These are phyloP conservation scores for Conomelus anceps DNA, from an alignment of 2,888 invertebrate species.

Conservation along the genomic window DNA sequence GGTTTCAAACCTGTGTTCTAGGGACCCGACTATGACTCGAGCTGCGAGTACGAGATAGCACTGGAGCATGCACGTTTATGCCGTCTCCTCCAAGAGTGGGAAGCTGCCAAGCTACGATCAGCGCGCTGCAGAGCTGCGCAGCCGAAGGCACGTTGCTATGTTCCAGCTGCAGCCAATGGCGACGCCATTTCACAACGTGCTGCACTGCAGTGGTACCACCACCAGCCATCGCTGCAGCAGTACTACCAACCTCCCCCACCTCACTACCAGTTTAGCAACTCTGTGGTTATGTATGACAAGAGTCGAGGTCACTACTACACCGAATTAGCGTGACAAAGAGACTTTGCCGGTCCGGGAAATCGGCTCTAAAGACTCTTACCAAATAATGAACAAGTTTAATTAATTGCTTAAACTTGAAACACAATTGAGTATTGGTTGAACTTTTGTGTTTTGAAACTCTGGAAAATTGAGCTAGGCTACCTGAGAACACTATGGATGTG, in stretches of 20 bases:
- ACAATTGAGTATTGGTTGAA: too few species aligned
- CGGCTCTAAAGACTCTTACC: background rate
- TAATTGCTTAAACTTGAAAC: too few species aligned
- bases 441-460: too few species aligned
- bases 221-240: slow-evolving; percentile 16
- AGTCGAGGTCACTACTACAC: slow-evolving; percentile 33
- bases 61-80: slow-evolving; percentile 36
- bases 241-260: slow-evolving; percentile 19
- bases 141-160: slow-evolving; percentile 43
- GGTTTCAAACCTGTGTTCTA: slow-evolving; percentile 44
- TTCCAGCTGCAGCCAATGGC: slow-evolving; percentile 27
- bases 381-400: too few species aligned
- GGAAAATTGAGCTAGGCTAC: too few species aligned
- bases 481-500: too few species aligned
- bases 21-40: slow-evolving; percentile 77
- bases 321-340: slow-evolving; percentile 32
- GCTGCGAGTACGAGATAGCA: slow-evolving; percentile 65
- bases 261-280: slow-evolving; percentile 30
- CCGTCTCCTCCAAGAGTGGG: slow-evolving; percentile 64
- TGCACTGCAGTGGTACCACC: slow-evolving; percentile 17
- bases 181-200: slow-evolving; percentile 19
- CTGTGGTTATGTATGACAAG: slow-evolving; percentile 34
- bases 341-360: background rate
- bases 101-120: slow-evolving; percentile 53
- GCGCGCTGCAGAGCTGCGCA: slow-evolving; percentile 42